Evolutionary conservation across 2,113 vertebrate genomes (phyloP), one percentile per base, ranked within the genome.

Genomic region (Aspiorhynchus laticeps): DNA sequence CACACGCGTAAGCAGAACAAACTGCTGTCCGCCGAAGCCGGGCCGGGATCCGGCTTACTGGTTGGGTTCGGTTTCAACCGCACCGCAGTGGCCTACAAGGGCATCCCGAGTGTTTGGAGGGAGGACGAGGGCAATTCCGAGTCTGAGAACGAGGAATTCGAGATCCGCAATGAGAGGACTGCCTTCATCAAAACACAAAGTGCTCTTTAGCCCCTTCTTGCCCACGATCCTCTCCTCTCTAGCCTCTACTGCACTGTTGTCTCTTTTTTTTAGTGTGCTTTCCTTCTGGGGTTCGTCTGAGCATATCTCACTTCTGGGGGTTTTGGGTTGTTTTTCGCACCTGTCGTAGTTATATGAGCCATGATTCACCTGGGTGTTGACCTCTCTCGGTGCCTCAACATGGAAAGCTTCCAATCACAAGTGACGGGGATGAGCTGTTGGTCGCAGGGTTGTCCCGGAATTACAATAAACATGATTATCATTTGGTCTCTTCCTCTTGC

Each of bases 101-200:
- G 98, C 78, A 97, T 99, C 82, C 97, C 97, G 33, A 97, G 96
- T n/a, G 92, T 97, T 90, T 98, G 97, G 98, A 95, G 96, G 80
- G 98, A 99, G 85, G 97, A 98, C 2, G 96, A 93, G 17, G 91
- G 92, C 0, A 94, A 92, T 79, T 96, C 97, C 0, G 98, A 99
- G 92, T 98, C 98, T 0, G 98, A 99, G 33, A 95, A 94, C 63
- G 97, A 98, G 51, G 98, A 98, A 87, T 96, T 95, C 0, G 97
- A 96, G 91, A 92, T 92, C 88, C 97, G 96, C 88, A 96, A 94
- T 28, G 98, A 99, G 95, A 97, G 97, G 95, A 99, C 97, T 96
- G 97, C 97, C 95, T 99, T 99, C 91, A 98, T 99, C 95, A 99
- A 97, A 96, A 98, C 97, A 95, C 98, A 99, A 97, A 99, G 98